Conservation (phyloP, 2,797 vertebrate genomes). For the Falco columbarius region DNA sequence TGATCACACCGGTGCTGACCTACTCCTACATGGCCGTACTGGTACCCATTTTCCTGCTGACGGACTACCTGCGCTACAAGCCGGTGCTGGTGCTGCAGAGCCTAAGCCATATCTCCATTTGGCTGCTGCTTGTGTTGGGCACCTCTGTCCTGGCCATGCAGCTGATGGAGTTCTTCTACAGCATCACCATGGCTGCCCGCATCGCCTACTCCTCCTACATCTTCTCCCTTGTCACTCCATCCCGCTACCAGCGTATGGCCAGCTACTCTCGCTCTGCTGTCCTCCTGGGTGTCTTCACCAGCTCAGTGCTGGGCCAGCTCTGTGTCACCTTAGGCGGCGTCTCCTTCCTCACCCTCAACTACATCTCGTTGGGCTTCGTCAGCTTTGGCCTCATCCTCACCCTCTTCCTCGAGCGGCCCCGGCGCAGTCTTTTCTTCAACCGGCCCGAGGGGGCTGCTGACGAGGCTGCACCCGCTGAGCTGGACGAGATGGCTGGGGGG, state of each 20-base stretch:
- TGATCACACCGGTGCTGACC: slow-evolving; percentile 89
- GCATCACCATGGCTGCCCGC: slow-evolving; percentile 92
- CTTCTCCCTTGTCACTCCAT: slow-evolving; percentile 89
- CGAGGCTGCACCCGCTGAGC: slow-evolving; percentile 61
- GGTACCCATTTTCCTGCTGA: slow-evolving; percentile 93
- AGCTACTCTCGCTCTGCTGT: slow-evolving; percentile 88
- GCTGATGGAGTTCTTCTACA: slow-evolving; percentile 95
- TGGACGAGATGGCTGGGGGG: slow-evolving; percentile 76
- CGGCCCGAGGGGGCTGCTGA: background rate
- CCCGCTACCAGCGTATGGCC: slow-evolving; percentile 89
- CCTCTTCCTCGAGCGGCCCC: slow-evolving; percentile 86
- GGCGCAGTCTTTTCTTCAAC: slow-evolving; percentile 93
- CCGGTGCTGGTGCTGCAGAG: slow-evolving; percentile 91
- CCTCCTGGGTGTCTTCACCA: slow-evolving; percentile 91
- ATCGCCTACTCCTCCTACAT: slow-evolving; percentile 98
- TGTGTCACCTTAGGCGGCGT: slow-evolving; percentile 76
- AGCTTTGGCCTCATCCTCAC: slow-evolving; percentile 84
- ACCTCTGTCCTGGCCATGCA: slow-evolving; percentile 86
- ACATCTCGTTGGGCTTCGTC: slow-evolving; percentile 87
- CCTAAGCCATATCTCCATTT: slow-evolving; percentile 88
- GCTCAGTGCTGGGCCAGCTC: slow-evolving; percentile 92
- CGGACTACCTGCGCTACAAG: slow-evolving; percentile 92
- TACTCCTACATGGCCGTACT: slow-evolving; percentile 93
- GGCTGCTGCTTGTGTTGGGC: slow-evolving; percentile 87
- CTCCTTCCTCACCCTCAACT: slow-evolving; percentile 77